Evolutionary conservation across 2,888 invertebrate species (phyloP), one percentile per base, ranked within the genome.

Genomic region (Philereme transversata): DNA sequence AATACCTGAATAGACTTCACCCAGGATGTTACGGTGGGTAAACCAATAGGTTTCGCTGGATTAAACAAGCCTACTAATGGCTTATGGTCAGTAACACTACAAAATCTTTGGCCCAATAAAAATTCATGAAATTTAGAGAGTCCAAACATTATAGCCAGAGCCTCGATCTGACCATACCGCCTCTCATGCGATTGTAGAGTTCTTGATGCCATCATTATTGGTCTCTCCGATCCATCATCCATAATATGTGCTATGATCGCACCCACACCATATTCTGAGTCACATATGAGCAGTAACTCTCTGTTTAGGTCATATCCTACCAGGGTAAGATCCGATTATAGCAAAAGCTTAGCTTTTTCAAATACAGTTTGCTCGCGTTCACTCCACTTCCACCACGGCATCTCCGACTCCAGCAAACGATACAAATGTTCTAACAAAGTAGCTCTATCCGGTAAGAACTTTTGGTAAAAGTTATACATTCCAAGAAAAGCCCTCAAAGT

Each of bases 111-210:
- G 4, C 64, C 70, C 8, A 45, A 6, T 33, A 68, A 10, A 43
- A 52, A 68, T 7, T 65, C 10, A 7, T 62, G 57, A 33, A 68
- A 61, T 51, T 67, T 67, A 6, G 45, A 57, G 8, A 71, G 8
- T 0, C 70, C 72, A 61, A 69, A 71, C 50, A 69, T 60, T 5
- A 71, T 70, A 4, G 70, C 69, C 4, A 58, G 6, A n/a, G 72
- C 69, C 9, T 74, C 67, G 7, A 72, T 46, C 9, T 54, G 53
- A 4, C 40, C 53, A 54, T 54, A 54, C 4, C 36, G 4, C 0
- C 46, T 8, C 10, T 54, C 53, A 38, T 46, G 33, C 11, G 10
- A 7, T 10, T 41, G 33, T 10, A 56, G 6, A 9, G 60, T 51
- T 33, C 71, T 53, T 6, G 69, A 72, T 5, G 50, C 60, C 67